Percentiles rank a stretch among this genome's conserved stretches.
phyloP scores from a whole-genome alignment of 2,888 invertebrate genomes.

The Camponotus fellah region DNA sequence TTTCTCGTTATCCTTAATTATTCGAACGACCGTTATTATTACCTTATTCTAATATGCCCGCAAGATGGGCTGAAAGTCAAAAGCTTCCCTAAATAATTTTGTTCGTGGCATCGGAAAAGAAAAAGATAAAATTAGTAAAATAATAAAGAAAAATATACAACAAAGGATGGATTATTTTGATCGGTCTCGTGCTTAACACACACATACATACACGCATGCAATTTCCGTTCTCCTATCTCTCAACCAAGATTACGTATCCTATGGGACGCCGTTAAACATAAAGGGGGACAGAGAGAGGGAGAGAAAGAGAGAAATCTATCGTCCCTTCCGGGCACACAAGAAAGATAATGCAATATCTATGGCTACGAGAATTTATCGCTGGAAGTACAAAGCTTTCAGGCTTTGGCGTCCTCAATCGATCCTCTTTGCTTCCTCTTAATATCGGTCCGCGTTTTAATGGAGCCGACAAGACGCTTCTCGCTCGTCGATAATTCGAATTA shows the following conservation, averaged over 20 bases:
- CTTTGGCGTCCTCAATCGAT: constrained; percentile 77
- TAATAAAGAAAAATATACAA: constrained; percentile 23
- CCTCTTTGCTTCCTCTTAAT: constrained; percentile 68
- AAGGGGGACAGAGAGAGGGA: not conserved
- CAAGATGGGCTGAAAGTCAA: constrained; percentile 17
- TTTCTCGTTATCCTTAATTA: constrained; percentile 48
- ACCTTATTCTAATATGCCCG: constrained; percentile 36
- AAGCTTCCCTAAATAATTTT: constrained; percentile 48
- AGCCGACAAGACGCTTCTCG: constrained; percentile 79
- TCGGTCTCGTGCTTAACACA: constrained; percentile 5
- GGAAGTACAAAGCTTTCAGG: constrained; percentile 71
- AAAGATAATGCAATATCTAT: constrained; percentile 68
- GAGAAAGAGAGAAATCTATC: constrained; percentile 11
- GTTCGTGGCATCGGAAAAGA: not conserved
- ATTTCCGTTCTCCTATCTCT: not conserved
- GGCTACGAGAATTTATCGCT: constrained; percentile 68
- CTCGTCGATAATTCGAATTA: constrained; percentile 82
- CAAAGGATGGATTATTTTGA: not conserved
- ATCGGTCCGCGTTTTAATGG: constrained; percentile 76
- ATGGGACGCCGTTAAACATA: constrained; percentile 48
- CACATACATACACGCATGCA: not conserved
- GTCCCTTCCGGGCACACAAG: constrained; percentile 56
- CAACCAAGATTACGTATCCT: not conserved
- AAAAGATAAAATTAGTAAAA: not conserved
- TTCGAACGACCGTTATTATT: constrained; percentile 39